These are phyloP conservation scores for Zygaena filipendulae DNA, from an alignment of 2,888 invertebrate species.

Conservation along the genomic window DNA sequence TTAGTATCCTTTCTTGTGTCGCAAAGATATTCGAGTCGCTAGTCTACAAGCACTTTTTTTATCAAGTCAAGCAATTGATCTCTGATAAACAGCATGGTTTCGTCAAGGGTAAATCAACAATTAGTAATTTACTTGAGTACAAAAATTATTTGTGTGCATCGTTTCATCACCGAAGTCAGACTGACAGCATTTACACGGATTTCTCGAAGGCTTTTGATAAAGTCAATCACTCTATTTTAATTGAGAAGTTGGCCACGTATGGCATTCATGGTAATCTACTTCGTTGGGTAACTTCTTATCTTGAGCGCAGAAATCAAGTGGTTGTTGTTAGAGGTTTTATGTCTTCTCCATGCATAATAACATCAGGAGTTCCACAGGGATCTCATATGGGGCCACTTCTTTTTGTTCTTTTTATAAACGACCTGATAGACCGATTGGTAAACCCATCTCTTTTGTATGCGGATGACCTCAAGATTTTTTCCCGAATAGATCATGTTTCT, in stretches of 20 bases:
- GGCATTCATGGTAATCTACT: conserved; percentile 8
- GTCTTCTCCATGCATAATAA: conserved; percentile 2
- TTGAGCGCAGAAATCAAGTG: conserved; percentile 2
- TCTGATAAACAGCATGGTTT: conserved; percentile 4
- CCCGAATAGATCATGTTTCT: neutral
- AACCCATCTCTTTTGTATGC: conserved; percentile 5
- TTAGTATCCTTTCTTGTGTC: conserved; percentile 5
- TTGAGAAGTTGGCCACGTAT: conserved; percentile 7
- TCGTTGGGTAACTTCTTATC: conserved; percentile 6
- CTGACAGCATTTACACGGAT: conserved; percentile 13
- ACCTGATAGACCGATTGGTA: conserved; percentile 1
- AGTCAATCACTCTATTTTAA: conserved; percentile 9
- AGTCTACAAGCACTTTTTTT: conserved; percentile 1
- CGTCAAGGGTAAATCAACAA: conserved; percentile 1
- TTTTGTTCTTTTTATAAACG: conserved; percentile 7
- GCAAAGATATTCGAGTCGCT: conserved; percentile 4
- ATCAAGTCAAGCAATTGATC: conserved; percentile 3
- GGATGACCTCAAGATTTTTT: conserved; percentile 6
- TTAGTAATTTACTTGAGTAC: conserved; percentile 2
- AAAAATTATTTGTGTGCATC: conserved; percentile 2
- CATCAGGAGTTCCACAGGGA: conserved; percentile 8
- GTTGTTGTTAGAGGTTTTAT: conserved; percentile 7
- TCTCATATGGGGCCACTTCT: conserved; percentile 8
- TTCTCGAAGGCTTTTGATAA: conserved; percentile 14
- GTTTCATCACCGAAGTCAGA: conserved; percentile 4